Base-by-base conservation (phyloP, 1,140 invertebrate species). In the Ceratosolen fusciceps region DNA sequence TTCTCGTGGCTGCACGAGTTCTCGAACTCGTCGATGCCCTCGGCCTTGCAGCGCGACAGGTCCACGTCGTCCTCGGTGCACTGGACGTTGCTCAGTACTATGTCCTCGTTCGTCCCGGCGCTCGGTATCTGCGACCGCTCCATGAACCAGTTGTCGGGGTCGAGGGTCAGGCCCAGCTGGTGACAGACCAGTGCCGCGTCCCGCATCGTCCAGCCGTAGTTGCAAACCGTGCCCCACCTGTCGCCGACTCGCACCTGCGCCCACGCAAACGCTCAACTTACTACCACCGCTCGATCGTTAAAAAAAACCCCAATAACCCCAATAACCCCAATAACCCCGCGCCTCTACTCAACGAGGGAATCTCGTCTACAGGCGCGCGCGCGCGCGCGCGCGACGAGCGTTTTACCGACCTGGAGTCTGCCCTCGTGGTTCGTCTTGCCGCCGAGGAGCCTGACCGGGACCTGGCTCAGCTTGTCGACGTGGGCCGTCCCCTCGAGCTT, bases 221-320 rank as follows among this genome's bases (percentile, higher is more conserved):
- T 97, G 86, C 98, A 99, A 7, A 99, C 96, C 0, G 97, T 98
- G 67, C 98, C 98, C 98, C 98, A 99, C 88, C 94, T 94, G 24
- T 94, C 93, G 80, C 95, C 93, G 10, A 98, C 91, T 83, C 94
- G 92, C 0, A 96, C 92, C 90, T 96, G 90, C 16, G 92, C 43
- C 19, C 49, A 52, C 10, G 49, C 49, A 52, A 52, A 16, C 3
- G 19, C 19, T 21, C 21, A 3, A 19, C 14, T 21, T 14, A 21
- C 49, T 8, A 16, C 14, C 49, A 3, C 9, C 49, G 5, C 14
- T 52, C 49, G 3, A 52, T 21, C 2, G 43, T 47, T 47, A n/a
- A n/a, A n/a, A n/a, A n/a, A n/a, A n/a, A n/a, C n/a, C n/a, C n/a
- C n/a, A n/a, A n/a, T n/a, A n/a, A n/a, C n/a, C n/a, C n/a, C n/a